Evolutionary conservation across 2,797 vertebrate genomes (phyloP), one percentile per base, ranked within the genome.

Genomic region (Gila robusta): DNA sequence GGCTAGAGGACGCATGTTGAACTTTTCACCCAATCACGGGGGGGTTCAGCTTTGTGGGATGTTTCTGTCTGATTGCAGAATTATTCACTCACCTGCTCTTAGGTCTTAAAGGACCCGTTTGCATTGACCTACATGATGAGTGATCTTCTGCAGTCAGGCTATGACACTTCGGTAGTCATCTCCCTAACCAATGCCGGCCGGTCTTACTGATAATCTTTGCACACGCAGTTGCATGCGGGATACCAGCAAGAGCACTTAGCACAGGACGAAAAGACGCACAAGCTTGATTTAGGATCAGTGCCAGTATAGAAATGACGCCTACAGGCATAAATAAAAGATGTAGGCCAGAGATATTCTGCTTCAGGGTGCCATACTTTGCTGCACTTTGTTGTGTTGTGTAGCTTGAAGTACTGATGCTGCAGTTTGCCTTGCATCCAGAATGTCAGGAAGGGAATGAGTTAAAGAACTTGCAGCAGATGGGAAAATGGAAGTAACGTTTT

Each of bases 131-230:
- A 70, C 37, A 82, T 35, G 49, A 74, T 79, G 72, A 79, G 72
- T 32, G 47, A 66, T 59, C 67, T 79, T 74, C 78, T 87, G 59
- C 76, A 86, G 80, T 81, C 11, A 77, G 69, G 23, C 79, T 73
- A 23, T 19, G 52, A 52, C 35, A 77, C 81, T 79, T 52, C 44
- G 35, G 8, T 16, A 37, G 49, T 67, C 79, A 73, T 73, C 82
- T 86, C 82, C 77, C 79, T 83, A 87, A 76, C 73, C 80, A 59
- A 77, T 83, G 88, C 91, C 89, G 89, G 89, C 92, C 87, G 88
- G 92, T 93, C 94, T 92, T 93, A 93, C 92, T 93, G 92, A 93
- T 93, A 94, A 77, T 56, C 82, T 84, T 84, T 77, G 93, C 92
- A 92, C 54, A 67, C 94, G 93, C 93, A 91, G 89, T 89, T 81